phyloP scores from a whole-genome alignment of 2,113 vertebrate species.

The Meriones unguiculatus region DNA sequence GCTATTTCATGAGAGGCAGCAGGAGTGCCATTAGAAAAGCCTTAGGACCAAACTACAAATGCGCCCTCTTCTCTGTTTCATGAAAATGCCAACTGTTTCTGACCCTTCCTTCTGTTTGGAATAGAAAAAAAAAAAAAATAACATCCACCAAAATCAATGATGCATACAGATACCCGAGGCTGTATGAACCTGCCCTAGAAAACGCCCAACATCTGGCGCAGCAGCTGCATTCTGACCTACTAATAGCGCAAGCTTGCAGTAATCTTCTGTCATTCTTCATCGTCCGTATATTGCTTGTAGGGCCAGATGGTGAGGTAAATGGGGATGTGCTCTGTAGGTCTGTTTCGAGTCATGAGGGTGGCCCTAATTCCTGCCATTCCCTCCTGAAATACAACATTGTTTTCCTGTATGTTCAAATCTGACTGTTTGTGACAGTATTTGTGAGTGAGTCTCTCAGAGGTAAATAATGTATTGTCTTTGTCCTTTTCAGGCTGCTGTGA shows the following conservation, averaged over 20 bases:
- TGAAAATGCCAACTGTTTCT: conserved; percentile 39
- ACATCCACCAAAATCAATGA: conserved; percentile 8
- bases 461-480: not conserved
- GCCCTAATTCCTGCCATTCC: not conserved
- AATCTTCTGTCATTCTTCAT: conserved; percentile 18
- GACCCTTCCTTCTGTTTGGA: not conserved
- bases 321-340: not conserved
- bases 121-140: conserved; percentile 52
- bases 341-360: not conserved
- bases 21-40: not conserved
- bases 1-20: not conserved
- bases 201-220: not conserved
- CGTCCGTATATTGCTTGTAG: conserved; percentile 10
- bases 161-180: not conserved
- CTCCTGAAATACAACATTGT: not conserved
- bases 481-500: not conserved
- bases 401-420: not conserved
- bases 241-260: not conserved
- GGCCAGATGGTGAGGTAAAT: conserved; percentile 19
- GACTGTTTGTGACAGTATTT: not conserved
- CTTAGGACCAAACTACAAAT: not conserved
- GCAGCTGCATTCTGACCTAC: conserved; percentile 8
- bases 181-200: not conserved
- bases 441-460: not conserved
- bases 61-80: not conserved